These are phyloP conservation scores for Fistularia commersonii DNA, from an alignment of 2,797 vertebrate species.

Conservation along the genomic window DNA sequence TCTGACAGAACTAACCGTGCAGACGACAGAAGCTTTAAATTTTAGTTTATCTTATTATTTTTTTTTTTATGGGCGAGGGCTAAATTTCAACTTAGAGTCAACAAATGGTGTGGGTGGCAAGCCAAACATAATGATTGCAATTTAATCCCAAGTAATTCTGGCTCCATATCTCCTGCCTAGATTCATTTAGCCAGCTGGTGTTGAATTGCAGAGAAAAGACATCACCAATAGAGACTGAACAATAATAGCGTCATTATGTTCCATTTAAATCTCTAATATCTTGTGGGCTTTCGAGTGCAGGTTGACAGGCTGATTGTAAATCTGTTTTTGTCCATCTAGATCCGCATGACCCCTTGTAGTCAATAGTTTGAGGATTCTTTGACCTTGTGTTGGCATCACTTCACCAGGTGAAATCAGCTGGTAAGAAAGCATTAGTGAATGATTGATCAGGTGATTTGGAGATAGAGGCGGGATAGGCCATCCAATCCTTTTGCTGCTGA, in stretches of 20 bases:
- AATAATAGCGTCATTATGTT: conserved; percentile 54
- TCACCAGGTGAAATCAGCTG: conserved; percentile 35
- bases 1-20: too few species aligned
- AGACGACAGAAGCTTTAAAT: too few species aligned
- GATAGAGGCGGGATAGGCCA: conserved; percentile 23
- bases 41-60: too few species aligned
- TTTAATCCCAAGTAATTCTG: conserved; percentile 41
- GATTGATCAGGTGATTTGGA: conserved; percentile 49
- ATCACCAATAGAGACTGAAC: conserved; percentile 49
- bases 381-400: conserved; percentile 45
- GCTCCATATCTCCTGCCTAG: conserved; percentile 29
- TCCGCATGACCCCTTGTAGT: conserved; percentile 11
- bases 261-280: conserved; percentile 57
- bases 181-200: conserved; percentile 60
- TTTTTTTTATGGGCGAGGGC: not conserved
- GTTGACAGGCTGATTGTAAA: conserved; percentile 36
- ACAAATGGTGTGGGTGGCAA: conserved; percentile 40
- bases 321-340: conserved; percentile 14
- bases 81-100: conserved; percentile 18
- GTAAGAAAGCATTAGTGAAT: conserved; percentile 30
- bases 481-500: conserved; percentile 36
- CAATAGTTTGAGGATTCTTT: conserved; percentile 16
- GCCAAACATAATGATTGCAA: conserved; percentile 46
- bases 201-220: conserved; percentile 43
- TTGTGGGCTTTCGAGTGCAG: conserved; percentile 33